phyloP scores from a whole-genome alignment of 2,888 invertebrate species.

The Lissocephala sabroskyi region DNA sequence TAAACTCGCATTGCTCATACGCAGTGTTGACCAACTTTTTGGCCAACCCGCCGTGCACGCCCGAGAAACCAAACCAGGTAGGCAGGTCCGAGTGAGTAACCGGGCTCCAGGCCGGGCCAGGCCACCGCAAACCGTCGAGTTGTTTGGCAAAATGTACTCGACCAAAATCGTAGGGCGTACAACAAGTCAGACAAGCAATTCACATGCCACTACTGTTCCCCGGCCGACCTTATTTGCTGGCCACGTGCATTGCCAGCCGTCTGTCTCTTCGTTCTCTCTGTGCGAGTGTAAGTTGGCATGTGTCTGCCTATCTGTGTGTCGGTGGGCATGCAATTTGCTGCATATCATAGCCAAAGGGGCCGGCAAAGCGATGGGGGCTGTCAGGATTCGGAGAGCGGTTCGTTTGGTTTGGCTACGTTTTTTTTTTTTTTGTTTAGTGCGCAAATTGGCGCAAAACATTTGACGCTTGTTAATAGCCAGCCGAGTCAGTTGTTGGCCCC shows the following conservation, averaged over 20 bases:
- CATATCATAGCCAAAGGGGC: constrained; percentile 42
- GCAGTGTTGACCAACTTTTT: constrained; percentile 42
- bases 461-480: constrained; percentile 29
- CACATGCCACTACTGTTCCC: constrained; percentile 45
- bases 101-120: no score
- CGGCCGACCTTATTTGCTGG: constrained; percentile 18
- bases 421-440: constrained; percentile 10
- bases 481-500: neutral
- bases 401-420: constrained; percentile 12
- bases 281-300: neutral
- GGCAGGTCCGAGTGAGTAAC: constrained; percentile 2
- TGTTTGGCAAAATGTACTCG: constrained; percentile 24
- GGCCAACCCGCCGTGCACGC: constrained; percentile 15
- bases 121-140: constrained; percentile 12
- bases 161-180: constrained; percentile 26
- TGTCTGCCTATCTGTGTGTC: neutral
- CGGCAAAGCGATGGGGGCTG: no score
- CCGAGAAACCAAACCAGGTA: neutral
- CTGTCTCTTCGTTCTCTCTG: constrained; percentile 6
- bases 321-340: constrained; percentile 40
- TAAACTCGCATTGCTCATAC: constrained; percentile 47
- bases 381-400: no score
- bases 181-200: constrained; percentile 53
- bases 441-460: constrained; percentile 31
- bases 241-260: neutral